A percentile compares a stretch with the other conserved stretches of the same genome.
Conservation (phyloP, 2,888 invertebrate genomes). For the Agonopterix arenella region DNA sequence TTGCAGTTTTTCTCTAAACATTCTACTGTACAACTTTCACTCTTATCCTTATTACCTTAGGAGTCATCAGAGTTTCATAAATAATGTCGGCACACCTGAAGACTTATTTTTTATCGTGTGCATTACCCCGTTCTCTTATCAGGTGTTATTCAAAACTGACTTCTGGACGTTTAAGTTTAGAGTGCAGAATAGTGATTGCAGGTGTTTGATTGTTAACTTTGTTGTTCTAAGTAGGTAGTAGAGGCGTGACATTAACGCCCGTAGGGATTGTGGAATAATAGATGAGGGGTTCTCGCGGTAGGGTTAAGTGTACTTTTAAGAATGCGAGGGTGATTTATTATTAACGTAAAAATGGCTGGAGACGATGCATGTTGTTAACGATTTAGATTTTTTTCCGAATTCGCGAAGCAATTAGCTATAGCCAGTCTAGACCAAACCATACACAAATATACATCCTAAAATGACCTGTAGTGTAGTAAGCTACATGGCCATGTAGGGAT, state of each 20-base stretch:
- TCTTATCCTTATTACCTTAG: conserved; percentile 25
- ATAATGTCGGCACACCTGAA: conserved; percentile 45
- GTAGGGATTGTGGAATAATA: conserved; percentile 63
- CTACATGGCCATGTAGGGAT: no score
- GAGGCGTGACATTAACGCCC: conserved; percentile 74
- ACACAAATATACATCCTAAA: no score
- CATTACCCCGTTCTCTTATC: conserved; percentile 46
- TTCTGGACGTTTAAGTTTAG: conserved; percentile 13
- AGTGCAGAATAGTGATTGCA: conserved; percentile 17
- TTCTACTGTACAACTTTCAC: conserved; percentile 12
- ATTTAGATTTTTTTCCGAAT: no score
- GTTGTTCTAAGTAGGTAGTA: conserved; percentile 53
- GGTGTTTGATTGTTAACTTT: conserved; percentile 37
- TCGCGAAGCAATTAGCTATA: no score
- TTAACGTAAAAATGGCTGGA: conserved; percentile 53
- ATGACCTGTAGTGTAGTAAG: no score
- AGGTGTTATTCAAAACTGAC: conserved; percentile 13
- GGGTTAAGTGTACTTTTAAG: conserved; percentile 62
- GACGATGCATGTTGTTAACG: no score
- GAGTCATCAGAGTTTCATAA: conserved; percentile 13
- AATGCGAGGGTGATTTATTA: conserved; percentile 47
- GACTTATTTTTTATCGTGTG: conserved; percentile 61
- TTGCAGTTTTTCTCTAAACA: conserved; percentile 26
- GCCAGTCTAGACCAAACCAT: no score
- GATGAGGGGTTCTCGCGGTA: conserved; percentile 62